A percentile compares a stretch with the other conserved stretches of the same genome.
Conservation (phyloP, 2,797 vertebrate species). For the Pipistrellus nathusii region DNA sequence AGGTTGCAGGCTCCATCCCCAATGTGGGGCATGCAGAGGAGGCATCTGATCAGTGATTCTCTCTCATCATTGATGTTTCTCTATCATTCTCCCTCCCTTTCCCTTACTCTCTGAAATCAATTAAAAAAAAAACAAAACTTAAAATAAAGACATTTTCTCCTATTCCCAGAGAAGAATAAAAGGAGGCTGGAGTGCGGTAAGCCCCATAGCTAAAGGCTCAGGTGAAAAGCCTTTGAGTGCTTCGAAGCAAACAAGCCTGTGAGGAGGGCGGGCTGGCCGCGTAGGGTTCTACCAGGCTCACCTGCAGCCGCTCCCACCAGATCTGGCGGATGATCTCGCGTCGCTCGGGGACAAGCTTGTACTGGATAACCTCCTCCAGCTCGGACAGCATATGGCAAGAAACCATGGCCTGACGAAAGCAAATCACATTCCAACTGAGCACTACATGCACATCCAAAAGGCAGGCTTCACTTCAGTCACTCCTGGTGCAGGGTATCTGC, state of each 20-base stretch:
- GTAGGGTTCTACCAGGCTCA: conserved; percentile 76
- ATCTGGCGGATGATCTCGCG: conserved; percentile 99
- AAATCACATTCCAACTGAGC: conserved; percentile 86
- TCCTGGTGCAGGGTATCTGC: conserved; percentile 25
- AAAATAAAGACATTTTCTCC: background rate
- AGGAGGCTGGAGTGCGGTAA: background rate
- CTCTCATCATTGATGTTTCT: too few species aligned
- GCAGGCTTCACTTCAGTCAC: conserved; percentile 54
- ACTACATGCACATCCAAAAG: conserved; percentile 61
- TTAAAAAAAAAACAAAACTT: too few species aligned
- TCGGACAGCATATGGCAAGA: conserved; percentile 99
- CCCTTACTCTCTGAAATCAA: too few species aligned
- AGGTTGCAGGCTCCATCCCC: too few species aligned
- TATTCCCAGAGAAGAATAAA: background rate
- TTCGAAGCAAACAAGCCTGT: background rate
- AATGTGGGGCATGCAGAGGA: too few species aligned
- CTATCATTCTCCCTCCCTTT: too few species aligned
- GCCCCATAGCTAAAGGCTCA: background rate
- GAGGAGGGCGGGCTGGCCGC: background rate
- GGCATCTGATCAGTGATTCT: too few species aligned
- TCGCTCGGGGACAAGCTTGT: conserved; percentile 98
- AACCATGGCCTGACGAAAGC: conserved; percentile 95
- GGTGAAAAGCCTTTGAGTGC: background rate
- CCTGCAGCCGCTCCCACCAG: conserved; percentile 99
- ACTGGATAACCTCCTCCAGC: conserved; percentile 99